These are phyloP conservation scores for Potamilus streckersoni DNA, from an alignment of 1,140 invertebrate genomes.

Conservation along the genomic window DNA sequence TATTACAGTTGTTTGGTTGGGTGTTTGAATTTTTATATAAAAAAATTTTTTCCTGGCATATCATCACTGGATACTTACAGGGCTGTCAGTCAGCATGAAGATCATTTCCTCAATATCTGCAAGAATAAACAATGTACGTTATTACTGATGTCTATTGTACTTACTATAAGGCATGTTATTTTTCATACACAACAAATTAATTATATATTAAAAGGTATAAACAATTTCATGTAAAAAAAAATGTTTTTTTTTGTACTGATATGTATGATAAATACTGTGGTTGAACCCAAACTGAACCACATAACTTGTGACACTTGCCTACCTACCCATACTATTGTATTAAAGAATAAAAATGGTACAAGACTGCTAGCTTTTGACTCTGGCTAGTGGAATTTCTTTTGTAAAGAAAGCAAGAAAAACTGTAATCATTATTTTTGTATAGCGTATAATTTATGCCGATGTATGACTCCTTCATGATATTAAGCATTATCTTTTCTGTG, in stretches of 20 bases:
- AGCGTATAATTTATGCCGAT: too few species aligned
- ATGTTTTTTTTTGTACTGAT: neutral
- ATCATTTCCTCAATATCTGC: constrained; percentile 79
- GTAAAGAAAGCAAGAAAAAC: too few species aligned
- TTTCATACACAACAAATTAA: neutral
- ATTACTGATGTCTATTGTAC: neutral
- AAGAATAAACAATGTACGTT: constrained; percentile 35
- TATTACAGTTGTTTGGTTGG: too few species aligned
- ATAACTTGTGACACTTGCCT: neutral
- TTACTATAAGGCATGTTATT: neutral
- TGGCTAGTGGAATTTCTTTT: too few species aligned
- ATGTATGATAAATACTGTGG: neutral
- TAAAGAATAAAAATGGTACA: neutral
- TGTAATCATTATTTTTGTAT: too few species aligned
- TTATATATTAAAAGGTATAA: neutral
- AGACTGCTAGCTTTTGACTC: neutral
- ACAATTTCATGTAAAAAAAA: neutral
- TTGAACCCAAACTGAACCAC: too few species aligned
- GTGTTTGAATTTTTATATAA: too few species aligned
- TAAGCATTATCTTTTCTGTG: too few species aligned
- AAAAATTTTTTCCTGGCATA: too few species aligned
- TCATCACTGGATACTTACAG: constrained; percentile 52
- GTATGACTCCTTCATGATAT: too few species aligned
- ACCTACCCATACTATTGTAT: neutral
- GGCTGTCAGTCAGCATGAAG: constrained; percentile 67